Conservation (phyloP, 2,113 vertebrate genomes). For the Laticauda colubrina region DNA sequence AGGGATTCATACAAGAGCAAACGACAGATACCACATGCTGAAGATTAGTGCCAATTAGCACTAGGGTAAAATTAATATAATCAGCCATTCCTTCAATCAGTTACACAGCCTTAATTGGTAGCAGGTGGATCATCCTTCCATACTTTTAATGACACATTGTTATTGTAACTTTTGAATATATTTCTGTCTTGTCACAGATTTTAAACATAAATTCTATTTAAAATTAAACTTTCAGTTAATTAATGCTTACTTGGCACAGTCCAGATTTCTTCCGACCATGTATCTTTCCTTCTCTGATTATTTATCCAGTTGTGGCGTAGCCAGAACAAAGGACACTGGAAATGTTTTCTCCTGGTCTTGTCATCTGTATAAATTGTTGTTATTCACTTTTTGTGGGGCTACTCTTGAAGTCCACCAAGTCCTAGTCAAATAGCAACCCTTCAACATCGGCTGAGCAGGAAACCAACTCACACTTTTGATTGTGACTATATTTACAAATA, state of each 20-base stretch:
- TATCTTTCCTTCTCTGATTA: not conserved
- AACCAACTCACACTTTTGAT: not conserved
- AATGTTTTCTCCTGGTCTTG: not conserved
- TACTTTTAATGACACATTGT: slow-evolving; percentile 41
- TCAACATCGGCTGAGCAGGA: not conserved
- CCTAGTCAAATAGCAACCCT: not conserved
- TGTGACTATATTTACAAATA: not conserved
- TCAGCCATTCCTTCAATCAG: slow-evolving; percentile 56
- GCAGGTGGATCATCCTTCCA: slow-evolving; percentile 53
- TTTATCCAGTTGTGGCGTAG: not conserved
- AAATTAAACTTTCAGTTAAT: slow-evolving; percentile 53
- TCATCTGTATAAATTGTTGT: not conserved
- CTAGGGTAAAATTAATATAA: slow-evolving; percentile 65
- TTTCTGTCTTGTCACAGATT: slow-evolving; percentile 38
- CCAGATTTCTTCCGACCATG: not conserved
- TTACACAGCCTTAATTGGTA: slow-evolving; percentile 57
- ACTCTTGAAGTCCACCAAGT: not conserved
- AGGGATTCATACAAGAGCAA: slow-evolving; percentile 61
- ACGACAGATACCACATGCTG: slow-evolving; percentile 59
- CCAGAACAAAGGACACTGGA: not conserved
- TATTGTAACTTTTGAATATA: slow-evolving; percentile 46
- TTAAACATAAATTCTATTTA: slow-evolving; percentile 50
- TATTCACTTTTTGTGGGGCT: not conserved
- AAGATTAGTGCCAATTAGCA: slow-evolving; percentile 69
- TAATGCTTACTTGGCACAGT: slow-evolving; percentile 21